Evolutionary conservation across 2,113 vertebrate species (phyloP).

Genomic region (Axis porcinus): DNA sequence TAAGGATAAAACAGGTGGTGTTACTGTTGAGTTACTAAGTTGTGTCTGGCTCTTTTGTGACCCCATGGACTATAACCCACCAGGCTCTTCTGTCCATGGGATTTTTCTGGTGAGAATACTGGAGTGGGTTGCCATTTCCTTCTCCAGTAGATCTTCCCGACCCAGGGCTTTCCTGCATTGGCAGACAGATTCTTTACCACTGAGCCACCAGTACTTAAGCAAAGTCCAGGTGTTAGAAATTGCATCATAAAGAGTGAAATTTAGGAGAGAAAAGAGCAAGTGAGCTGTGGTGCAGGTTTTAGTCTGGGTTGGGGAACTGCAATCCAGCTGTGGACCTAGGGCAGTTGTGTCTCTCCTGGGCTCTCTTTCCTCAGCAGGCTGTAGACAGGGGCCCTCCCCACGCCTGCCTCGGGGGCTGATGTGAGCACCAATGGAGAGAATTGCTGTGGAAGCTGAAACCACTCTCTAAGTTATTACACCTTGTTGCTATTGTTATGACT

Average conservation of each 20-base stretch:
- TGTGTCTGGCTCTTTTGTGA: neutral
- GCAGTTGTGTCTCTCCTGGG: accelerated
- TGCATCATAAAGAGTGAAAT: neutral
- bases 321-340: neutral
- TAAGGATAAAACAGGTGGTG: neutral
- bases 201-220: neutral
- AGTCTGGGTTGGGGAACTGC: neutral
- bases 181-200: neutral
- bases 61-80: neutral
- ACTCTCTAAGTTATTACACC: neutral
- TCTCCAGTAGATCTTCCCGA: neutral
- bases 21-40: neutral
- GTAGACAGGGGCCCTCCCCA: accelerated
- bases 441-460: neutral
- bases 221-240: neutral
- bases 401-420: neutral
- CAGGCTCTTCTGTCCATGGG: neutral
- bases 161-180: neutral
- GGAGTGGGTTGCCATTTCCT: neutral
- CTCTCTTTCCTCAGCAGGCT: neutral
- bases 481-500: neutral
- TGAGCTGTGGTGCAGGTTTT: neutral
- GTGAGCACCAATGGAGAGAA: neutral
- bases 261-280: neutral
- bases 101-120: neutral